Evolutionary conservation across 2,888 invertebrate species (phyloP), one percentile per base, ranked within the genome.

Genomic region (Acanthopleura granulata): DNA sequence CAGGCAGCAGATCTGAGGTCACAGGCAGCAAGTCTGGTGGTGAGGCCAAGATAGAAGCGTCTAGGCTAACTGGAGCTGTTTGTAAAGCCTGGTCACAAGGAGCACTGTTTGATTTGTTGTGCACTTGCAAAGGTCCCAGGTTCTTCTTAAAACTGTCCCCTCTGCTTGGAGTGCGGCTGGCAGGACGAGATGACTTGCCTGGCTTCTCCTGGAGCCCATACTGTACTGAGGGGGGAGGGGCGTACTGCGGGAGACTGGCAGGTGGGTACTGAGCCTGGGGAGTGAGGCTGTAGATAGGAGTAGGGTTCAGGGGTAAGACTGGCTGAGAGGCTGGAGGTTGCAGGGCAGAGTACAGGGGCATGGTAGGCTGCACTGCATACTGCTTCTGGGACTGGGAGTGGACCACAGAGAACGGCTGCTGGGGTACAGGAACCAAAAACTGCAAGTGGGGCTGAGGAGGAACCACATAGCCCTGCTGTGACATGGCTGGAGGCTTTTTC

Each of bases 81-180:
- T 29, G 50, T 40, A 9, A 40, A 25, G 72, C 6, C 9, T 49
- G 51, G 16, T 50, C 51, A 40, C 27, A 22, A 14, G 72, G 72
- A 14, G 72, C 50, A 72, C 72, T 50, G 27, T 16, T 27, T 11
- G 72, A 51, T 22, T 72, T 72, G 16, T 50, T 22, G 16, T 82
- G 81, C 15, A 81, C 78, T 57, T 84, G 82, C 61, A 86, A 73
- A 72, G 81, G 81, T 1, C 81, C 80, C 62, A 81, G 75, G 30
- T 79, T 81, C 57, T 83, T 82, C 74, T 85, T 85, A 74, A 85
- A 86, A 77, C 85, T 86, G 69, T 86, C 86, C 62, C 83, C 82
- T 49, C 82, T 77, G 75, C 85, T 85, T 15, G 80, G 82, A 79
- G 81, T 83, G 50, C 84, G 81, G 76, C 83, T 83, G 6, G 57